Evolutionary conservation across 1,140 invertebrate genomes (phyloP).

Genomic region (Zaprionus gabonicus): DNA sequence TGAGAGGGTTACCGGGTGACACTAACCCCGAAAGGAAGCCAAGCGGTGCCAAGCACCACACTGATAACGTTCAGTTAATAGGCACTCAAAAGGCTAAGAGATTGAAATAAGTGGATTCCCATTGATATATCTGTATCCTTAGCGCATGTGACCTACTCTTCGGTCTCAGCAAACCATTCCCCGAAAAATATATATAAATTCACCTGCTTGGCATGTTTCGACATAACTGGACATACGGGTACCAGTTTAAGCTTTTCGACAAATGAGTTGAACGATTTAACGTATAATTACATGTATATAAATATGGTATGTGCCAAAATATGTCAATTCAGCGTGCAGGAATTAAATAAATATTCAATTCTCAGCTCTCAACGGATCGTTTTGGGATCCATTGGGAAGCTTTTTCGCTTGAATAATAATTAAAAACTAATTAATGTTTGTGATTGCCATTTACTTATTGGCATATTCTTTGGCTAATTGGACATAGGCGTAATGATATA

Average conservation of each 20-base stretch:
- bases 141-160: neutral
- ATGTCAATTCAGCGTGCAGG: neutral
- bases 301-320: neutral
- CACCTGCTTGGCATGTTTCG: constrained; percentile 1
- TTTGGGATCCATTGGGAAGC: neutral
- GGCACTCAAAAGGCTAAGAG: constrained; percentile 18
- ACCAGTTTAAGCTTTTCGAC: constrained; percentile 3
- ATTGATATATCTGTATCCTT: neutral
- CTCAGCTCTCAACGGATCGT: neutral
- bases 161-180: constrained; percentile 1
- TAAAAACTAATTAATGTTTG: constrained; percentile 3
- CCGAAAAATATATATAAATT: constrained; percentile 31
- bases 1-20: constrained; percentile 44
- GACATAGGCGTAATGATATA: neutral
- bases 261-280: constrained; percentile 2
- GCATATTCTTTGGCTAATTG: neutral
- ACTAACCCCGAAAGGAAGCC: constrained; percentile 49
- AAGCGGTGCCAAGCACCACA: constrained; percentile 31
- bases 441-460: neutral
- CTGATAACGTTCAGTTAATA: constrained; percentile 41
- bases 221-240: constrained; percentile 23
- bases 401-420: neutral
- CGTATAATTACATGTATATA: neutral
- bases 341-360: constrained; percentile 8
- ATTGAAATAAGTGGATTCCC: constrained; percentile 11